Evolutionary conservation across 2,888 invertebrate species (phyloP).

Genomic region (Blastobasis adustella): DNA sequence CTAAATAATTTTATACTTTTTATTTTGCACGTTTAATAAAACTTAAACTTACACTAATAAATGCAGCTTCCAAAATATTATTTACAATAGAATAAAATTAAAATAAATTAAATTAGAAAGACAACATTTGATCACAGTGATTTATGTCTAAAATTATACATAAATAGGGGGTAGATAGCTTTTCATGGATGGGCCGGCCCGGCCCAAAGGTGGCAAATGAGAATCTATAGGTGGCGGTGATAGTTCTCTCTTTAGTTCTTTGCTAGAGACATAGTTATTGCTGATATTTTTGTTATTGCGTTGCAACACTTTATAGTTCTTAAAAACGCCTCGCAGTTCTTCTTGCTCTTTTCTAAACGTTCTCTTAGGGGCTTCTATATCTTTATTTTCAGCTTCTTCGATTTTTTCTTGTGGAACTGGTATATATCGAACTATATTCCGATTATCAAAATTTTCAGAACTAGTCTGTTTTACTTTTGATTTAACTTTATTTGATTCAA

Average conservation of each 20-base stretch:
- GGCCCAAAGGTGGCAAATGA: conserved; percentile 54
- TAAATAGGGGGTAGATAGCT: conserved; percentile 59
- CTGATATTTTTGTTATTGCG: conserved; percentile 42
- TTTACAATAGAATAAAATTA: conserved; percentile 47
- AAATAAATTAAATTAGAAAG: conserved; percentile 11
- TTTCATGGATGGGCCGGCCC: conserved; percentile 62
- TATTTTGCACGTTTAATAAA: too few species aligned
- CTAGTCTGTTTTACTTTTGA: conserved; percentile 30
- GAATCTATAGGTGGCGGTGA: conserved; percentile 41
- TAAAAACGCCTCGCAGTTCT: conserved; percentile 52
- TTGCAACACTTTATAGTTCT: conserved; percentile 63
- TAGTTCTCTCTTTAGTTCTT: conserved; percentile 33
- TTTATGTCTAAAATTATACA: conserved; percentile 25
- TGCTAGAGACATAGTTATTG: conserved; percentile 25
- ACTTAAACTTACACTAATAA: conserved; percentile 43
- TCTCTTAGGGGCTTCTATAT: conserved; percentile 18
- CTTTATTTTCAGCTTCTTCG: conserved; percentile 24
- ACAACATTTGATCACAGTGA: conserved; percentile 37
- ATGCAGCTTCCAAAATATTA: conserved; percentile 44
- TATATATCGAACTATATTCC: conserved; percentile 29
- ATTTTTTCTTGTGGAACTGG: conserved; percentile 25
- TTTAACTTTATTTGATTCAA: conserved; percentile 53
- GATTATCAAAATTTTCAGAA: conserved; percentile 28
- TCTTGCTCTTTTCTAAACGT: conserved; percentile 33
- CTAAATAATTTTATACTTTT: too few species aligned